A percentile compares a stretch with the other conserved stretches of the same genome.
Evolutionary conservation across 2,888 invertebrate species (phyloP).

Genomic region (Drosophila suboccidentalis): DNA sequence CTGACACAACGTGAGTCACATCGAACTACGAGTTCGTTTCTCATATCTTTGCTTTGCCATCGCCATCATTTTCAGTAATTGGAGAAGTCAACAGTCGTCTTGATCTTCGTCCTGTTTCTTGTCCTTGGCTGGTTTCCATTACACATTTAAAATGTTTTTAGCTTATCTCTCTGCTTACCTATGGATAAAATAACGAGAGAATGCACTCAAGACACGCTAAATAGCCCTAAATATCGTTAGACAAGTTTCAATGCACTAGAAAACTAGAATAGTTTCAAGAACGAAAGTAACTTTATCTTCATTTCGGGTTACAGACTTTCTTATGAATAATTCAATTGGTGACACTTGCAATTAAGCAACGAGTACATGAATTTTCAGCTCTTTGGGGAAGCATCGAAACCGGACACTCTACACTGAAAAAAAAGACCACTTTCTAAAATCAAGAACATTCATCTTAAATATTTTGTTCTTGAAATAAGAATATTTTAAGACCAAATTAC

Average conservation of each 20-base stretch:
- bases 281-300: conserved; percentile 7
- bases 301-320: conserved; percentile 1
- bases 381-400: neutral
- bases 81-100: conserved; percentile 54
- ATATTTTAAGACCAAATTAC: too few relatives aligned
- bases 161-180: conserved; percentile 12
- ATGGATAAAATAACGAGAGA: neutral
- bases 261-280: neutral
- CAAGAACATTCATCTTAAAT: too few relatives aligned
- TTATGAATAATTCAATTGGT: conserved; percentile 9
- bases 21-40: conserved; percentile 31
- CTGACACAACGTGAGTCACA: conserved; percentile 64
- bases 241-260: neutral
- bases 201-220: conserved; percentile 21
- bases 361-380: neutral
- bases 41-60: conserved; percentile 43
- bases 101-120: conserved; percentile 43
- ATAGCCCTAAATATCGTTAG: neutral
- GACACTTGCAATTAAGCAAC: conserved; percentile 9
- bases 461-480: too few relatives aligned
- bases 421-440: too few relatives aligned
- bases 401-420: neutral
- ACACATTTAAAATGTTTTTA: conserved; percentile 59
- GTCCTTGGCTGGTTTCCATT: conserved; percentile 68
- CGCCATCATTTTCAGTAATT: conserved; percentile 62